Base-by-base conservation (phyloP, 1,140 invertebrate genomes). In the Drosophila guanche region DNA sequence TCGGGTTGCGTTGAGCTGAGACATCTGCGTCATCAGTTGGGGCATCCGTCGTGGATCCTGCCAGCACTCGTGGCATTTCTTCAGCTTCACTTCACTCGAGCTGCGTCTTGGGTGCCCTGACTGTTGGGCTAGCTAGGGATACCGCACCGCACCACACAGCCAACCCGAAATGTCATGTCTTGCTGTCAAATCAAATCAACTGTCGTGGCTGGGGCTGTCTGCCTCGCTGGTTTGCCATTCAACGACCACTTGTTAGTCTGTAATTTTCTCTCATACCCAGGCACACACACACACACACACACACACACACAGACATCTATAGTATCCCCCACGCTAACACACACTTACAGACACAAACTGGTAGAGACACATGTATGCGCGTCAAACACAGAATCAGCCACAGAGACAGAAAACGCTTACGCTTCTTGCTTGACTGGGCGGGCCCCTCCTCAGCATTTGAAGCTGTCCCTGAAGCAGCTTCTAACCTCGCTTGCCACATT, bases 161-260 rank as follows among this genome's bases (percentile, higher is more conserved):
- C 77, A 62, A 70, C 76, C 80, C 81, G 76, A 75, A 79, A 85
- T 85, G 81, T 86, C 81, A 85, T 85, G 81, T 85, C 81, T 88
- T 88, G 59, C 81, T 85, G 81, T 85, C 81, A 85, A 85, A 85
- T 86, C 81, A 85, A 85, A 85, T 88, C 83, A 88, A 88, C 78
- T 88, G 83, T 88, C 83, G 68, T 81, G 77, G 81, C 51, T 77
- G 76, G 45, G 60, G 65, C 63, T 77, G 81, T 81, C 77, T 86
- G 81, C 77, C 73, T 85, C 69, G 81, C 65, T 88, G 81, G 81
- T 68, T 85, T 85, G 81, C 81, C 81, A 85, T 85, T 85, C 83
- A 88, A 83, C 78, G 83, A 88, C 83, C 83, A 88, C 83, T 88
- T 88, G 83, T 88, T 88, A 88, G 83, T 88, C 83, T 88, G 78